Conservation (phyloP, 2,888 invertebrate species). For the Troides oblongomaculatus region DNA sequence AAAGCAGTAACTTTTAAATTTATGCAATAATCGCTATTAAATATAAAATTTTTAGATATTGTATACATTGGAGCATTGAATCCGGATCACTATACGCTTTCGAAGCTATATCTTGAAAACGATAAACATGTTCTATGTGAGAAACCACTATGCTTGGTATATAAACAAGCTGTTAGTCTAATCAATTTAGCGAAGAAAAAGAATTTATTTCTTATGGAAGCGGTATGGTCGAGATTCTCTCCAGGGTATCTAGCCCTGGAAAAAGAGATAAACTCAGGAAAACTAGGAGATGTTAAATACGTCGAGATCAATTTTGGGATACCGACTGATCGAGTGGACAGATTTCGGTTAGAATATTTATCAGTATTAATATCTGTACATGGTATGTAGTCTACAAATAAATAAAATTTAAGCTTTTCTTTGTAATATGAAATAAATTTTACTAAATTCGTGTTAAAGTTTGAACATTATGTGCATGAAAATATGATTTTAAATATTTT, state of each 20-base stretch:
- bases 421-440: too few relatives aligned
- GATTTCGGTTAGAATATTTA: conserved; percentile 46
- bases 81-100: conserved; percentile 85
- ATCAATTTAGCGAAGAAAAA: conserved; percentile 84
- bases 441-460: too few relatives aligned
- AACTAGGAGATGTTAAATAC: conserved; percentile 84
- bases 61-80: conserved; percentile 91
- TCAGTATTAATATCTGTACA: too few relatives aligned
- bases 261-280: conserved; percentile 82
- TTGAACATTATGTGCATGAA: too few relatives aligned
- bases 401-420: too few relatives aligned
- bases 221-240: conserved; percentile 92
- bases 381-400: too few relatives aligned
- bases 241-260: conserved; percentile 87
- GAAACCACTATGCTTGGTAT: conserved; percentile 92
- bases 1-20: too few relatives aligned
- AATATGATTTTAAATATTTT: too few relatives aligned
- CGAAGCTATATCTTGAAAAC: conserved; percentile 86
- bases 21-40: too few relatives aligned
- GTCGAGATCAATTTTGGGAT: conserved; percentile 86
- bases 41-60: conserved; percentile 81
- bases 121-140: conserved; percentile 95
- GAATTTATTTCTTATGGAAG: conserved; percentile 92
- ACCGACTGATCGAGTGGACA: conserved; percentile 60
- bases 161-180: conserved; percentile 85